Base-by-base conservation (phyloP, 1,140 invertebrate species). In the Drosophila kanapiae region DNA sequence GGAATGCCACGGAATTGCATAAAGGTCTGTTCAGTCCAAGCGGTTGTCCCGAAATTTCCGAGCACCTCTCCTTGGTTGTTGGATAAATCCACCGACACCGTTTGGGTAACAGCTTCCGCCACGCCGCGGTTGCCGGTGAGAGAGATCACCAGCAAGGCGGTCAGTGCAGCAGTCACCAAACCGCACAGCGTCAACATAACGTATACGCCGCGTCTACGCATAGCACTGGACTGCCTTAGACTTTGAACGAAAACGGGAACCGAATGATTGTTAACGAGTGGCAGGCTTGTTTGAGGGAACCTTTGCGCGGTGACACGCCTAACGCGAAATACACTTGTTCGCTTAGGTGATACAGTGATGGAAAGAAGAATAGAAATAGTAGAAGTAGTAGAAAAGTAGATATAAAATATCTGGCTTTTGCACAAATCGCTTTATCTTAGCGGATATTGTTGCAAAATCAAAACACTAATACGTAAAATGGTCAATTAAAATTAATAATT, bases 21-120 rank as follows among this genome's bases (percentile, higher is more conserved):
- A 60, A 92, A 82, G 6, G 31, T 78, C 57, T 90, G 85, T 23
- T 65, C 65, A 13, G 85, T 90, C 91, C 92, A 93, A 7, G 80
- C 49, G 14, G 91, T 91, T 38, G 47, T 72, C 14, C 69, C 91
- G 54, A 78, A 72, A 56, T 90, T 91, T 16, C 92, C 93, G 6
- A 93, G 93, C 57, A 94, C 93, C 65, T 93, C 93, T 67, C 93
- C 91, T 58, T 95, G 61, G 91, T 94, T 71, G 91, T 94, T 63
- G 10, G 64, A 45, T 6, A 88, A 37, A 38, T 81, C 37, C 1
- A 90, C 54, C 1, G 56, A 60, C 6, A 82, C 35, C 2, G 78
- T 88, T 18, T 56, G 35, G 40, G 33, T 38, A 10, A 69, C 45
- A 2, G 31, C 37, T 0, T 61, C 61, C 18, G 51, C 69, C 9